Conservation (phyloP, 2,113 vertebrate genomes). For the Mellivora capensis region DNA sequence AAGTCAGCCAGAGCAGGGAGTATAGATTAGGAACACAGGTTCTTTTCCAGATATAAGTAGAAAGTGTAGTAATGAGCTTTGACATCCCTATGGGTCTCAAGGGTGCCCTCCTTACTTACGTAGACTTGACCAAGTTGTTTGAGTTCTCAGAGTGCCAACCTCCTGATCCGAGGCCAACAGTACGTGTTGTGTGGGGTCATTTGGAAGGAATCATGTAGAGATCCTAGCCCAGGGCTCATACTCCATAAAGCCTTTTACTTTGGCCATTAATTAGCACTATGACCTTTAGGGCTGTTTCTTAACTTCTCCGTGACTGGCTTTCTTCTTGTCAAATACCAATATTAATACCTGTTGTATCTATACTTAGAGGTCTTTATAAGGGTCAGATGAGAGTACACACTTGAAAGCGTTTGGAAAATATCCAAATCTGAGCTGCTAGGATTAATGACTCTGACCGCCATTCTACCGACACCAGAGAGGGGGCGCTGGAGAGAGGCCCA, state of each 20-base stretch:
- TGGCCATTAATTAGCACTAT: not conserved
- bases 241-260: not conserved
- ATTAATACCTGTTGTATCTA: not conserved
- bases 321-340: not conserved
- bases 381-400: not conserved
- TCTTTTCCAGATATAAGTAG: rapidly evolving
- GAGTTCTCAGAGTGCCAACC: rapidly evolving
- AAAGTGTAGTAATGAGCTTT: too few relatives aligned
- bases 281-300: not conserved
- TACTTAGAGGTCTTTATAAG: not conserved
- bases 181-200: rapidly evolving
- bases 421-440: not conserved
- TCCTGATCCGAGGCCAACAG: rapidly evolving
- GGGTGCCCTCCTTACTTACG: rapidly evolving
- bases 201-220: rapidly evolving
- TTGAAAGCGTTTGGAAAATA: slow-evolving; percentile 28
- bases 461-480: not conserved
- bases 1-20: rapidly evolving
- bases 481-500: not conserved
- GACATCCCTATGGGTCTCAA: rapidly evolving
- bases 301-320: not conserved
- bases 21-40: rapidly evolving
- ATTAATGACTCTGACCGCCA: not conserved
- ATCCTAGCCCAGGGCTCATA: rapidly evolving
- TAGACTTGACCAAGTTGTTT: rapidly evolving